phyloP scores from a whole-genome alignment of 2,113 vertebrate species.

The Leucoraja erinaceus region DNA sequence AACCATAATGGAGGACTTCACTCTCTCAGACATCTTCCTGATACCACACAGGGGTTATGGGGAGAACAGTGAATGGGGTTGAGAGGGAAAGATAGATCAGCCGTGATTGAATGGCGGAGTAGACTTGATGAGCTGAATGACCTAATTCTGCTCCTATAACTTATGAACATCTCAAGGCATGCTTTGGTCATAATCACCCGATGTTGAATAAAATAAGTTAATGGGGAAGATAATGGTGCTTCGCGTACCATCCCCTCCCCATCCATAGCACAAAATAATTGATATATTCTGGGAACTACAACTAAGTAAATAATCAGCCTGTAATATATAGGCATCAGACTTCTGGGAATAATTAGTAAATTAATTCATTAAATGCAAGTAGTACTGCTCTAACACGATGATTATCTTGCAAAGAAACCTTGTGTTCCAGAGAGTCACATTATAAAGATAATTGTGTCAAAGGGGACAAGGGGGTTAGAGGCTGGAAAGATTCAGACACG shows the following conservation, averaged over 20 bases:
- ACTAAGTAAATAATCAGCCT: neutral
- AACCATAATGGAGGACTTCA: neutral
- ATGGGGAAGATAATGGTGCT: neutral
- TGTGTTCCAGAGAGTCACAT: too few relatives aligned
- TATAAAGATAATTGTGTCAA: too few relatives aligned
- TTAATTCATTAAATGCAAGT: neutral
- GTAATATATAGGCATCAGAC: neutral
- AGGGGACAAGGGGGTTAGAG: too few relatives aligned
- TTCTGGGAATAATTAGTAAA: neutral
- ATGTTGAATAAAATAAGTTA: neutral
- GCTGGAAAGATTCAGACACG: too few relatives aligned
- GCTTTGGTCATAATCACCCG: neutral
- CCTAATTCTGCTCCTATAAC: too few relatives aligned
- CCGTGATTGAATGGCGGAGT: too few relatives aligned
- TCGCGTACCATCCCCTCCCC: neutral
- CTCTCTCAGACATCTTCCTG: neutral
- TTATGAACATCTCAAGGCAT: neutral
- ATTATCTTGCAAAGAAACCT: too few relatives aligned
- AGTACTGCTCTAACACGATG: too few relatives aligned
- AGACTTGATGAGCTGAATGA: too few relatives aligned
- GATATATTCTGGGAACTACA: neutral
- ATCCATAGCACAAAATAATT: neutral
- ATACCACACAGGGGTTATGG: neutral
- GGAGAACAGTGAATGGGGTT: too few relatives aligned
- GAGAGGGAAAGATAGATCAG: too few relatives aligned